These are phyloP conservation scores for Dermatophagoides farinae DNA, from an alignment of 1,140 invertebrate species.

Conservation along the genomic window DNA sequence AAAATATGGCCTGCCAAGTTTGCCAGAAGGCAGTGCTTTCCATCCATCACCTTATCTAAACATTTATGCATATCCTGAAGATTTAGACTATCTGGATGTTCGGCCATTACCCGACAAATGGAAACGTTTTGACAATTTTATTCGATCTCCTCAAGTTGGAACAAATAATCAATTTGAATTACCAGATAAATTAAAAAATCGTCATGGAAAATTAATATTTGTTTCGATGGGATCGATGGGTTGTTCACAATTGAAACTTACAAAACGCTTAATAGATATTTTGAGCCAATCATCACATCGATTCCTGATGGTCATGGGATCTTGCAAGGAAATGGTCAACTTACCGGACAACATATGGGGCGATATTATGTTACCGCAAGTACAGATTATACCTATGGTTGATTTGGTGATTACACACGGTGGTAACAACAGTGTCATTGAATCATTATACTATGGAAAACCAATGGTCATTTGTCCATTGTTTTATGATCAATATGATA, in stretches of 20 bases:
- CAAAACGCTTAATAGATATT: constrained; percentile 1
- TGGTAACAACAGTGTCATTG: constrained; percentile 22
- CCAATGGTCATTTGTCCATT: constrained; percentile 21
- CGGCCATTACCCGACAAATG: constrained; percentile 3
- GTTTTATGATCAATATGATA: constrained; percentile 20
- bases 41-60: constrained; percentile 11
- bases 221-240: constrained; percentile 14
- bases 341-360: constrained; percentile 17
- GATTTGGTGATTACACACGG: constrained; percentile 23
- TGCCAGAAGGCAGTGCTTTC: background rate
- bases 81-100: constrained; percentile 13
- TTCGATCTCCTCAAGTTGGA: background rate
- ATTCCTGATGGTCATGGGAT: constrained; percentile 1
- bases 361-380: constrained; percentile 1
- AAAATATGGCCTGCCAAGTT: background rate
- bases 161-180: background rate
- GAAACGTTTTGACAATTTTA: constrained; percentile 10
- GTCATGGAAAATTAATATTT: constrained; percentile 10
- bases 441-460: constrained; percentile 21
- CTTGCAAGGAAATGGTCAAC: background rate
- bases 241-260: constrained; percentile 18
- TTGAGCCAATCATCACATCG: background rate
- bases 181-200: constrained; percentile 1
- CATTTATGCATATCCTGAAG: constrained; percentile 13
- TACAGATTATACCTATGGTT: constrained; percentile 8